Base-by-base conservation (phyloP, 2,888 invertebrate genomes). In the Acrobasis suavella region DNA sequence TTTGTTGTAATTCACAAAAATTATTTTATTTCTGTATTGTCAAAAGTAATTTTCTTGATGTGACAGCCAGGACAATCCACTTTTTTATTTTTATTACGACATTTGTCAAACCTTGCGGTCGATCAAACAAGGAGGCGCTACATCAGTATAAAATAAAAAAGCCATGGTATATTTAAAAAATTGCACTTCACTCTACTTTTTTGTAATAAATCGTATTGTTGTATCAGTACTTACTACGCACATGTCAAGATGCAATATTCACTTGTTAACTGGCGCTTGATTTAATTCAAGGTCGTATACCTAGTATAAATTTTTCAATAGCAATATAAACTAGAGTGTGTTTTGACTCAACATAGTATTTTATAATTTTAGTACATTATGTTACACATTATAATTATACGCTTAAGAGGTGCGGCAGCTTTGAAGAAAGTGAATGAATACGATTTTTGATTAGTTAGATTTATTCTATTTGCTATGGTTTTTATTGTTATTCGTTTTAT, bases 371-470 rank as follows among this genome's bases (percentile, higher is more conserved):
- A 73, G 69, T 71, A 71, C 68, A 71, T 62, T 59, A 9, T 22
- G 32, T 61, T 8, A 55, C 62, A 55, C 38, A 42, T 60, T 50
- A 61, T 39, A n/a, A 52, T 54, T 67, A 67, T 70, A 72, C 71
- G 77, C 73, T 74, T 70, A 59, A 51, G 58, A 50, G 69, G 68
- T 72, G 74, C 70, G 76, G 74, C 73, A 76, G 74, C 69, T 68
- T 17, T 56, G 17, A 56, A 46, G 49, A 32, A 51, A 39, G 51
- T 42, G 62, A 61, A 6, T 55, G 63, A 51, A 63, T 50, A 58
- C 39, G 46, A 56, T 54, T 52, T 39, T 50, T 39, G 17, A 39
- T 56, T 50, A 32, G 15, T 58, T 58, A n/a, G 9, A 16, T 16
- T 16, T 46, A 42, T 39, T n/a, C n/a, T 58, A 3, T 5, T 46